Conservation (phyloP, 2,797 vertebrate genomes). For the Macropus fuliginosus region DNA sequence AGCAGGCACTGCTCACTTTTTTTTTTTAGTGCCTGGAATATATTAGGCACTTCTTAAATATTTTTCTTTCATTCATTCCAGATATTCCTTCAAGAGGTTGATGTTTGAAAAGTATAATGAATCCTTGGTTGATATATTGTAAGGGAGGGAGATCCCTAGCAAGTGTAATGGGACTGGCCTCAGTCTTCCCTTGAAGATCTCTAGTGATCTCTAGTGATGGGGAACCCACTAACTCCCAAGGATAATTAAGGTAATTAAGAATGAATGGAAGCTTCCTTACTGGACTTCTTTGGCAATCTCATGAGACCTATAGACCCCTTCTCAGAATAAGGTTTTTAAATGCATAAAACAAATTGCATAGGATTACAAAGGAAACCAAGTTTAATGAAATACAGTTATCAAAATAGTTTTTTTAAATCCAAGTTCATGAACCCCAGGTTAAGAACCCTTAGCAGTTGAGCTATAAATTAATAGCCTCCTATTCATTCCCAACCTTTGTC, state of each 20-base stretch:
- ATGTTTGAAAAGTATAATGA: neutral
- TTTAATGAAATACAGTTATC: neutral
- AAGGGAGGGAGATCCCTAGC: neutral
- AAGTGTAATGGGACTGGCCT: neutral
- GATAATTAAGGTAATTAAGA: neutral
- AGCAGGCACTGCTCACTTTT: neutral
- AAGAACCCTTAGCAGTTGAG: neutral
- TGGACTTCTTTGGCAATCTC: neutral
- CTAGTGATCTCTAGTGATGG: neutral
- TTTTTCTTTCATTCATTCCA: neutral
- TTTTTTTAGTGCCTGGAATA: neutral
- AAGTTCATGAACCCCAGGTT: neutral
- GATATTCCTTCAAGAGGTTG: neutral
- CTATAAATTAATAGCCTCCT: neutral
- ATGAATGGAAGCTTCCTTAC: neutral
- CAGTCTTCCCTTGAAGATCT: neutral
- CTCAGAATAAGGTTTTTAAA: neutral
- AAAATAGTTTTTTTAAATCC: neutral
- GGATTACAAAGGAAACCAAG: neutral
- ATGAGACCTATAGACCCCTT: neutral
- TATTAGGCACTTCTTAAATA: neutral
- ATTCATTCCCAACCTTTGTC: neutral
- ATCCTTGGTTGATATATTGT: neutral
- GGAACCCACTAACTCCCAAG: neutral
- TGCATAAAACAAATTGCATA: neutral